These are phyloP conservation scores for Cremastinae sp. DNA, from an alignment of 2,888 invertebrate genomes.

Conservation along the genomic window DNA sequence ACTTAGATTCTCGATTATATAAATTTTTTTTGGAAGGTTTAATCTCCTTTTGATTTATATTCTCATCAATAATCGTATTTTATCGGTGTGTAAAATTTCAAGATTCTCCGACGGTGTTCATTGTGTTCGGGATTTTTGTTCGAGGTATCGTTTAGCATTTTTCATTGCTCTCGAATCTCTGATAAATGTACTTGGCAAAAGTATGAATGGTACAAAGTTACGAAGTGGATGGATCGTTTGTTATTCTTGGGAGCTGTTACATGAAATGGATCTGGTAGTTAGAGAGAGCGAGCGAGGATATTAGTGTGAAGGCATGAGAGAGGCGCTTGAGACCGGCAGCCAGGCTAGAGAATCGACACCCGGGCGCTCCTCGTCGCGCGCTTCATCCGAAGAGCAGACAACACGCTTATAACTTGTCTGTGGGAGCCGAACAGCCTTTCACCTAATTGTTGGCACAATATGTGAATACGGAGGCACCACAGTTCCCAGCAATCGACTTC, in stretches of 20 bases:
- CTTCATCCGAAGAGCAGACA: conserved; percentile 31
- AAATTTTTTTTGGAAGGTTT: too few species aligned
- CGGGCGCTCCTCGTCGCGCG: conserved; percentile 43
- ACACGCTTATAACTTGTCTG: conserved; percentile 63
- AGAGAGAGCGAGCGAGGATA: conserved; percentile 22
- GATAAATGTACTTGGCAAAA: neutral
- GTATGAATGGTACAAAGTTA: conserved; percentile 1
- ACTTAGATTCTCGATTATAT: too few species aligned
- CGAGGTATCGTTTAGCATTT: too few species aligned
- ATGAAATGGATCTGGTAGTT: conserved; percentile 43
- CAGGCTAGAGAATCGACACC: conserved; percentile 54
- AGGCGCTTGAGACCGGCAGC: conserved; percentile 36
- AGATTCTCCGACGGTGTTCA: too few species aligned
- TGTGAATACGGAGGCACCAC: conserved; percentile 78
- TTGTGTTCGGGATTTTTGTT: too few species aligned
- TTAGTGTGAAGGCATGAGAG: conserved; percentile 3
- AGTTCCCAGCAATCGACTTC: conserved; percentile 76
- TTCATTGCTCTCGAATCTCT: too few species aligned
- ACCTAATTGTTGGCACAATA: conserved; percentile 80
- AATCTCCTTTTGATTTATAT: too few species aligned
- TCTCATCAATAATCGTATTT: too few species aligned
- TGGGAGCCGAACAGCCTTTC: conserved; percentile 78
- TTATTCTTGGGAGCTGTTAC: conserved; percentile 28
- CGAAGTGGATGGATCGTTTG: conserved; percentile 20
- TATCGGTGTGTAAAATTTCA: too few species aligned